Conservation (phyloP, 2,888 invertebrate genomes). For the Villa cingulata region DNA sequence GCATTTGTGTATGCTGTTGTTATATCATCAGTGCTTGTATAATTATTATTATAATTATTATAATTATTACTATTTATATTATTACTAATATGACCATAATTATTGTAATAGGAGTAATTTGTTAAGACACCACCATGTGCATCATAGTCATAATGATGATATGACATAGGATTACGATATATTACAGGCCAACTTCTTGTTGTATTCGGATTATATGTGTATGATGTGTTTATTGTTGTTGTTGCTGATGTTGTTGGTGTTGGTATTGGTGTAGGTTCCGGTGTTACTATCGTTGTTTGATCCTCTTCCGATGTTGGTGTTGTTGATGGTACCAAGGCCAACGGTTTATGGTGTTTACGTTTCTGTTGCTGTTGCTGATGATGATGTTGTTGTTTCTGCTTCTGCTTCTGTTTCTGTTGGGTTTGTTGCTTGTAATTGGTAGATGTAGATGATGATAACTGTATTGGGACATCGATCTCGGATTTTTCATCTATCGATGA, state of each 20-base stretch:
- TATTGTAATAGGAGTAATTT: neutral
- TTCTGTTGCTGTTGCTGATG: slow-evolving; percentile 16
- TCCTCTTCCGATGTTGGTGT: slow-evolving; percentile 17
- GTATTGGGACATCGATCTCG: slow-evolving; percentile 4
- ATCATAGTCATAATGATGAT: slow-evolving; percentile 34
- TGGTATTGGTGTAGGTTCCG: neutral
- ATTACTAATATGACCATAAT: neutral
- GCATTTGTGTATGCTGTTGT: slow-evolving; percentile 3
- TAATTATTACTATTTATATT: slow-evolving; percentile 17
- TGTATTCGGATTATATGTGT: slow-evolving; percentile 33
- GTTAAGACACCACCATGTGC: slow-evolving; percentile 23
- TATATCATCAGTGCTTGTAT: slow-evolving; percentile 15
- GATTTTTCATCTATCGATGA: slow-evolving; percentile 5
- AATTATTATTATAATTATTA: slow-evolving; percentile 16
- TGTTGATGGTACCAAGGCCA: slow-evolving; percentile 20
- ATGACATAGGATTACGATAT: slow-evolving; percentile 27
- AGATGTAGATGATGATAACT: slow-evolving; percentile 2
- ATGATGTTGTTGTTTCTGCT: slow-evolving; percentile 8
- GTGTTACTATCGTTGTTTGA: neutral
- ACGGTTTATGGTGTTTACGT: no score
- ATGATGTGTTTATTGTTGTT: slow-evolving; percentile 20
- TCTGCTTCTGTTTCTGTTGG: slow-evolving; percentile 15
- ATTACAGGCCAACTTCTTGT: slow-evolving; percentile 37
- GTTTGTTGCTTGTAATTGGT: neutral
- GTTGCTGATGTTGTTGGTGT: slow-evolving; percentile 4